These are phyloP conservation scores for Copidosoma floridanum DNA, from an alignment of 1,140 invertebrate species.

Conservation along the genomic window DNA sequence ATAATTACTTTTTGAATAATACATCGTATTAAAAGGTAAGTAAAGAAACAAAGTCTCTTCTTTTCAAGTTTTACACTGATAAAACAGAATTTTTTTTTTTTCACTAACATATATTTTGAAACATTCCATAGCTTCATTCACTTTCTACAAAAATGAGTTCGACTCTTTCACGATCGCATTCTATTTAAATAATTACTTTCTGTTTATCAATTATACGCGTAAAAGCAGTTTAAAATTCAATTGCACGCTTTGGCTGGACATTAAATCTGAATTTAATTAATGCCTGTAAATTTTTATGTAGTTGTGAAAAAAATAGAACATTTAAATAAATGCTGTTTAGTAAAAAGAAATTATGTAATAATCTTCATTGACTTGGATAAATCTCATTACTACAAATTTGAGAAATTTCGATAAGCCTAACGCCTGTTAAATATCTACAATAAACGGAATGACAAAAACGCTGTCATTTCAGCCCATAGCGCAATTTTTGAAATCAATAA, in stretches of 20 bases:
- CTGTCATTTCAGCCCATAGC: slow-evolving; percentile 18
- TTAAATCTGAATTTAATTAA: slow-evolving; percentile 16
- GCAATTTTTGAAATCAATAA: slow-evolving; percentile 15
- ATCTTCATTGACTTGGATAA: slow-evolving; percentile 14
- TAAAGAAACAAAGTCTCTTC: slow-evolving; percentile 17
- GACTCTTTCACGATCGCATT: slow-evolving; percentile 13
- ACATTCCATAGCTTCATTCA: slow-evolving; percentile 15
- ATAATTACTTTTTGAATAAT: slow-evolving; percentile 26
- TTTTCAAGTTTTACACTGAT: slow-evolving; percentile 22
- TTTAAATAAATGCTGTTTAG: slow-evolving; percentile 1
- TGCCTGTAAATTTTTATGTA: slow-evolving; percentile 5
- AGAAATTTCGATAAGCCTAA: slow-evolving; percentile 21
- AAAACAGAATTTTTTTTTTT: slow-evolving; percentile 17
- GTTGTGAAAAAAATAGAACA: slow-evolving; percentile 5
- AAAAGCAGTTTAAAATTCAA: slow-evolving; percentile 24
- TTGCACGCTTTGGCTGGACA: slow-evolving; percentile 23
- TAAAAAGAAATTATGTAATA: background rate
- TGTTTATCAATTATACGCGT: slow-evolving; percentile 14
- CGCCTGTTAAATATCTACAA: slow-evolving; percentile 28
- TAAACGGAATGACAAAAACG: slow-evolving; percentile 28
- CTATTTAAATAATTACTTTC: slow-evolving; percentile 24
- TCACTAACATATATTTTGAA: slow-evolving; percentile 21
- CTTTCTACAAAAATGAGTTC: slow-evolving; percentile 8
- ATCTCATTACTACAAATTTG: slow-evolving; percentile 17
- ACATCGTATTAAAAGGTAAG: slow-evolving; percentile 22